Conservation (phyloP, 2,888 invertebrate genomes). For the Metellina segmentata region DNA sequence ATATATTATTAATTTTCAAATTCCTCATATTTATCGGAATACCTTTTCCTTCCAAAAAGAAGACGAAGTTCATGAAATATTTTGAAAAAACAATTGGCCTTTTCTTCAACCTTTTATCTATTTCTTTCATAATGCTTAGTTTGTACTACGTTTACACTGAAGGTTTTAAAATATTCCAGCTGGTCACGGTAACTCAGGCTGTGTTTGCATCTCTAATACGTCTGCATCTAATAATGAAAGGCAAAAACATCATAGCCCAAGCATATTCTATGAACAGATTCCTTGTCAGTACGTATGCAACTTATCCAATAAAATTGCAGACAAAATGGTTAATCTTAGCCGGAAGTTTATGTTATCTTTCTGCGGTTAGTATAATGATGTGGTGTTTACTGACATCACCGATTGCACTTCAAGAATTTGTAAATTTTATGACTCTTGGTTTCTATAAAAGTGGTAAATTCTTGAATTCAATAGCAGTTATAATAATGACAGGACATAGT, state of each 20-base stretch:
- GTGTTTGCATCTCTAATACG: background rate
- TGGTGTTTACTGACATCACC: background rate
- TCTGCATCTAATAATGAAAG: background rate
- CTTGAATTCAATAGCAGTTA: background rate
- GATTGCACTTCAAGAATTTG: background rate
- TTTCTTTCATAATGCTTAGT: background rate
- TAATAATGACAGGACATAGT: background rate
- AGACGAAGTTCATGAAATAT: background rate
- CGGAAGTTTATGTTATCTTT: background rate
- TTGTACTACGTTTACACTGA: too few species aligned
- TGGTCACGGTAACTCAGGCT: background rate
- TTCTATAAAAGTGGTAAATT: background rate
- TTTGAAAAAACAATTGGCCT: background rate
- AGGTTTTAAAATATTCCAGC: background rate
- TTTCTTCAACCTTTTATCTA: background rate
- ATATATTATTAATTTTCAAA: background rate
- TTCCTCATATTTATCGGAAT: background rate
- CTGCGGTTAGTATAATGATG: background rate
- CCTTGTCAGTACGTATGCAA: background rate
- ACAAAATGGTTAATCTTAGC: background rate
- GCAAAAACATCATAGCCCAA: background rate
- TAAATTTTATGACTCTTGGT: background rate
- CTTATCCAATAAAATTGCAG: too few species aligned
- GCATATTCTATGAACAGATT: too few species aligned
- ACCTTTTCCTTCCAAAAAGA: background rate